These are phyloP conservation scores for Hydropotes inermis DNA, from an alignment of 2,113 vertebrate genomes.

Conservation along the genomic window DNA sequence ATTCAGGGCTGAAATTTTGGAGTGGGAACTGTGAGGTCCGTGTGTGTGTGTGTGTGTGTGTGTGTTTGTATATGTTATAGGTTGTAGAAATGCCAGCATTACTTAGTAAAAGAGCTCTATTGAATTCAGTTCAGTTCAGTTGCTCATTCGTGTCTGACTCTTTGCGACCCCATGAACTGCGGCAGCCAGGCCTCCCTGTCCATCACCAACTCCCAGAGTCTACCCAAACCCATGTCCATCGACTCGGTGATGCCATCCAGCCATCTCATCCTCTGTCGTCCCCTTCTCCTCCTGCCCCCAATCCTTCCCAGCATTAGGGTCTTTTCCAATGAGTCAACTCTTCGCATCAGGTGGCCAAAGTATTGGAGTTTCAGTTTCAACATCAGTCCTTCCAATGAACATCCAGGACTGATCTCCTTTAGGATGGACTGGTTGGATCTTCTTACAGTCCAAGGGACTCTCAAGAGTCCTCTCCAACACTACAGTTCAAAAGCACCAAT, in stretches of 20 bases:
- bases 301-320: neutral
- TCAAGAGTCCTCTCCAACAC: neutral
- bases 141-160: rapidly evolving
- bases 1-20: neutral
- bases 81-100: neutral
- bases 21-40: neutral
- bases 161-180: neutral
- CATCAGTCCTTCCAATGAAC: neutral
- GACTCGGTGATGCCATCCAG: rapidly evolving
- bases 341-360: neutral
- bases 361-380: neutral
- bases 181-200: neutral
- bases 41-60: neutral
- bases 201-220: neutral
- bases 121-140: neutral
- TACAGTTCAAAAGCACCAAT: neutral
- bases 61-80: neutral
- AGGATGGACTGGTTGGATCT: too few relatives aligned
- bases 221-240: neutral
- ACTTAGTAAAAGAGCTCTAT: neutral
- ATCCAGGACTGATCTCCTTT: too few relatives aligned
- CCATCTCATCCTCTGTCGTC: neutral
- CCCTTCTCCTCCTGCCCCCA: neutral
- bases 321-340: neutral
- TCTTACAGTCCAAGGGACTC: neutral